Evolutionary conservation across 1,140 invertebrate species (phyloP), one percentile per base, ranked within the genome.

Genomic region (Cotesia typhae): DNA sequence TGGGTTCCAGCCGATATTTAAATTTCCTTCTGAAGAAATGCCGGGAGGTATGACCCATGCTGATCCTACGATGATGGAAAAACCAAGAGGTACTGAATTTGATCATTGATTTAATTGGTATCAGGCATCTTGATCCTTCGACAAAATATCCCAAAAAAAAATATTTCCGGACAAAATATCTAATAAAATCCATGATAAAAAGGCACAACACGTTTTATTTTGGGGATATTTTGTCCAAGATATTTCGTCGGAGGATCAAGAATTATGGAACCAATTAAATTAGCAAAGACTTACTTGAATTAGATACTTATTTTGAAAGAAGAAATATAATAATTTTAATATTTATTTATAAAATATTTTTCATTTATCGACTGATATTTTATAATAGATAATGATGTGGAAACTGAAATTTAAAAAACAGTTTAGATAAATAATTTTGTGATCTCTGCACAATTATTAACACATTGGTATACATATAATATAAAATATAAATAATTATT

Each of bases 1-100:
- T 1, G 92, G 92, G 0, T 93, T 92, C 73, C 89, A 91, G 73
- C 92, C 92, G 0, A 91, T 92, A 61, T 91, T 90, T 71, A 84
- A 87, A 61, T 86, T 86, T 41, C 82, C 84, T 0, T 75, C 67
- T 3, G 70, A 67, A 47, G 60, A 71, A 14, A 70, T 47, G 17
- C 60, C 71, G 1, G 61, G 73, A 7, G 71, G 79, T 7, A 77
- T 75, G 28, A 28, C 28, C 14, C 71, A 68, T 4, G 72, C 3
- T 68, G 78, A 17, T 14, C 47, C 6, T 4, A 66, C 69, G 0
- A 72, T 76, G 3, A 70, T 75, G 35, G 74, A 74, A 9, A 68
- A 76, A 36, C 70, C 73, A 12, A 66, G 74, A 1, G 63, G 57
- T 36, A 37, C 41, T 37, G n/a, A n/a, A 41, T n/a, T 52, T 47